phyloP scores from a whole-genome alignment of 2,888 invertebrate species.

The Hecatera dysodea region DNA sequence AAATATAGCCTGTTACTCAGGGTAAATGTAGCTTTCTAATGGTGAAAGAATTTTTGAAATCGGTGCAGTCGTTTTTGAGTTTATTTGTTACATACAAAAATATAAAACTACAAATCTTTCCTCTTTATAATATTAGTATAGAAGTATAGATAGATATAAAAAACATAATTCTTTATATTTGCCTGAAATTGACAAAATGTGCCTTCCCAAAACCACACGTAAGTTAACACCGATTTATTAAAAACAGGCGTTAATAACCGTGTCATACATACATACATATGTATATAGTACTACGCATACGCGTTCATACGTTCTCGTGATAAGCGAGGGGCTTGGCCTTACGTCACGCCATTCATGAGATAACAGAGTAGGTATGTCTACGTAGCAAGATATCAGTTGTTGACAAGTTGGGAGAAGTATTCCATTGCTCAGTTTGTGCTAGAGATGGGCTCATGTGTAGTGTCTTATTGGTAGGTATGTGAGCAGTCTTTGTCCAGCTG shows the following conservation, averaged over 20 bases:
- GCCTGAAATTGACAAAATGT: not conserved
- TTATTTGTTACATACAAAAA: no score
- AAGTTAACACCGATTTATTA: conserved; percentile 18
- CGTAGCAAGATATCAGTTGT: conserved; percentile 27
- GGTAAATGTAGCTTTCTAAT: no score
- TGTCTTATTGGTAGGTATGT: not conserved
- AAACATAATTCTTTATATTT: not conserved
- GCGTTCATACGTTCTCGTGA: conserved; percentile 20
- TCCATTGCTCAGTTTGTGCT: not conserved
- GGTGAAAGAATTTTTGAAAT: no score
- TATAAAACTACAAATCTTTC: no score
- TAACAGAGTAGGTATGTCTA: conserved; percentile 15
- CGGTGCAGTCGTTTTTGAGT: no score
- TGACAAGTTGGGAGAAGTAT: not conserved
- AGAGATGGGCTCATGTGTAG: not conserved
- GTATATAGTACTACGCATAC: conserved; percentile 4
- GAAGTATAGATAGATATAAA: no score
- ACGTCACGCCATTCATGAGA: conserved; percentile 64
- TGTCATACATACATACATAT: conserved; percentile 1
- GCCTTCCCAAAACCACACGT: not conserved
- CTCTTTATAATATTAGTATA: no score
- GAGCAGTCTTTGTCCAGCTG: not conserved
- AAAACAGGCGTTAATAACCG: conserved; percentile 16
- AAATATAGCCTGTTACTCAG: no score
- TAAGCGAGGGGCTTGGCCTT: conserved; percentile 59